Percentiles rank a stretch among this genome's conserved stretches.
Evolutionary conservation across 1,140 invertebrate species (phyloP).

Genomic region (Drosophila suzukii): DNA sequence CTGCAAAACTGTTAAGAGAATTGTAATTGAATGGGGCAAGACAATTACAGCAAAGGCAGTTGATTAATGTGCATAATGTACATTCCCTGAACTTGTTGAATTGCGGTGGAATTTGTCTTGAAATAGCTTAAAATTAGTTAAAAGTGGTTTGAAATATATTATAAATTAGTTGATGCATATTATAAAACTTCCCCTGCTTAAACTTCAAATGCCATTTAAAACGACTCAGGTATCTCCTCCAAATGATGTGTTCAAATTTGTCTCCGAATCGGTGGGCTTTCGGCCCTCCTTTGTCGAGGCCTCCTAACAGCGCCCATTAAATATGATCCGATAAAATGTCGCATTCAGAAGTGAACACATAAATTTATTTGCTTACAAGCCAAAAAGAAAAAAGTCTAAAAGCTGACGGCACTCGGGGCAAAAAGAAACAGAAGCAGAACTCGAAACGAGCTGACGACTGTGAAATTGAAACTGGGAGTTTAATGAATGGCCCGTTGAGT

Average conservation of each 20-base stretch:
- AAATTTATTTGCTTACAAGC: constrained; percentile 56
- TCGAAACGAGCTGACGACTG: constrained; percentile 43
- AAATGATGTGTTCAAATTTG: constrained; percentile 24
- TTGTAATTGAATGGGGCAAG: constrained; percentile 9
- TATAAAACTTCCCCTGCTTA: not conserved
- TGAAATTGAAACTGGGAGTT: constrained; percentile 51
- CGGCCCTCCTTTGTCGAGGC: constrained; percentile 13
- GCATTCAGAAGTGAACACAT: constrained; percentile 50
- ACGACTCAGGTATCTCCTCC: constrained; percentile 7
- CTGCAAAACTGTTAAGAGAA: not conserved
- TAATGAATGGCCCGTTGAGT: constrained; percentile 50
- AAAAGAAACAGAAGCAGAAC: constrained; percentile 39
- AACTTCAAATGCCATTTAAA: not conserved
- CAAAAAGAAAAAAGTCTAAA: constrained; percentile 38
- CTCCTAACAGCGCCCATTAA: constrained; percentile 42
- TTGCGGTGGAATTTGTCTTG: not conserved
- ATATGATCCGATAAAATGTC: constrained; percentile 52
- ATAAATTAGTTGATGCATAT: too few species aligned
- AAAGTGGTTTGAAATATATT: not conserved
- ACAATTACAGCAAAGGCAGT: not conserved
- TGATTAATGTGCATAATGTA: not conserved
- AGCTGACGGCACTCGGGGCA: constrained; percentile 25
- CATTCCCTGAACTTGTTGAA: not conserved
- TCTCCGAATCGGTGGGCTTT: constrained; percentile 18
- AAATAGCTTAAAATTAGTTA: not conserved